Percentiles rank a stretch among this genome's conserved stretches.
phyloP scores from a whole-genome alignment of 1,140 invertebrate genomes.

The Temnothorax curvispinosus region DNA sequence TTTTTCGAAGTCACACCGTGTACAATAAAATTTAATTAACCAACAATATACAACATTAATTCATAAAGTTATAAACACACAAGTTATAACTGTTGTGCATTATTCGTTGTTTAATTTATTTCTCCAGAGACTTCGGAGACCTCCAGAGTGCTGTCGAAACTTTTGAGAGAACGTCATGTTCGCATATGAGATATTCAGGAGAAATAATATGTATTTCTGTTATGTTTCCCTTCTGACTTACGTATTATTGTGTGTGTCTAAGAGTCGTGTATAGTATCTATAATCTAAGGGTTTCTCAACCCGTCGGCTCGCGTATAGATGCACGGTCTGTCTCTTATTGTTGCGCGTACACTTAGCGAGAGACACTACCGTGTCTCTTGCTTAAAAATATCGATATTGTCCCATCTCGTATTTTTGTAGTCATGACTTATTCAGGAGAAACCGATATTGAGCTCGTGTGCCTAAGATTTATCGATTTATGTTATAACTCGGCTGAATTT shows the following conservation, averaged over 20 bases:
- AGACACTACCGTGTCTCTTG: too few relatives aligned
- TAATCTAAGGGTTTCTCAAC: too few relatives aligned
- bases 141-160: conserved; percentile 32
- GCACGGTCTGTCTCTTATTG: too few relatives aligned
- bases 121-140: conserved; percentile 9
- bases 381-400: background rate
- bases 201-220: background rate
- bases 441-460: background rate
- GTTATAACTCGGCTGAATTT: background rate
- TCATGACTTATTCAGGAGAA: background rate
- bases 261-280: background rate
- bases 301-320: too few relatives aligned
- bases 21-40: conserved; percentile 15
- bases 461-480: background rate
- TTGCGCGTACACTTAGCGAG: too few relatives aligned
- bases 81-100: conserved; percentile 8
- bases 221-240: conserved; percentile 11
- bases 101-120: conserved; percentile 30
- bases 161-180: conserved; percentile 25
- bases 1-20: background rate
- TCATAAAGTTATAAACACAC: background rate
- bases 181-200: conserved; percentile 5
- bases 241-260: background rate
- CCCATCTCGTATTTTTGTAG: background rate
- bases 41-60: background rate